Percentiles rank a stretch among this genome's conserved stretches.
phyloP scores from a whole-genome alignment of 2,113 vertebrate genomes.

The Ciconia maguari region DNA sequence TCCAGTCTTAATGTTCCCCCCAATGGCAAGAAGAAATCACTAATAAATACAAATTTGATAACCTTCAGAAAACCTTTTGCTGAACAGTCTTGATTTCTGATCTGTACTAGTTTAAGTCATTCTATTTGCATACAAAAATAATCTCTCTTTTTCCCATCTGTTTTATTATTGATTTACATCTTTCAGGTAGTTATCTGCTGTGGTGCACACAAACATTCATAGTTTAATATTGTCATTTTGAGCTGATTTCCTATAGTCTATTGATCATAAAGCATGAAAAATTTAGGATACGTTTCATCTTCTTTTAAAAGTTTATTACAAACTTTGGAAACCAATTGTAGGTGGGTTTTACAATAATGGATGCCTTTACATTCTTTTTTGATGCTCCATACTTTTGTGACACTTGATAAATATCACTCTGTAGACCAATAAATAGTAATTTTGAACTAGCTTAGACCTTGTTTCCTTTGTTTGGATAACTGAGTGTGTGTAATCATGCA shows the following conservation, averaged over 20 bases:
- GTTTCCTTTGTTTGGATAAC: slow-evolving; percentile 37
- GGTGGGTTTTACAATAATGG: neutral
- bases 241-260: slow-evolving; percentile 34
- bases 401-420: slow-evolving; percentile 10
- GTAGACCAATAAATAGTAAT: neutral
- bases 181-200: slow-evolving; percentile 55
- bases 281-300: neutral
- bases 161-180: slow-evolving; percentile 57
- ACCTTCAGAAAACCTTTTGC: slow-evolving; percentile 32
- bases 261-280: slow-evolving; percentile 43
- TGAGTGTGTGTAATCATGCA: neutral
- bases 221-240: slow-evolving; percentile 45
- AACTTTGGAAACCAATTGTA: slow-evolving; percentile 1
- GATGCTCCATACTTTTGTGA: neutral
- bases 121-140: slow-evolving; percentile 60
- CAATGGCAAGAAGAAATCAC: neutral
- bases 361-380: neutral
- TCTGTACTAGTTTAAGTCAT: slow-evolving; percentile 44
- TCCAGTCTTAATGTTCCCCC: neutral
- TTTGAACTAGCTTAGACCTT: slow-evolving; percentile 2
- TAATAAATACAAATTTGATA: slow-evolving; percentile 51
- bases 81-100: neutral
- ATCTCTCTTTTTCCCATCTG: slow-evolving; percentile 49
- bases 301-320: slow-evolving; percentile 22
- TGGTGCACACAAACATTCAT: slow-evolving; percentile 33